Base-by-base conservation (phyloP, 2,113 vertebrate species). In the Excalfactoria chinensis region DNA sequence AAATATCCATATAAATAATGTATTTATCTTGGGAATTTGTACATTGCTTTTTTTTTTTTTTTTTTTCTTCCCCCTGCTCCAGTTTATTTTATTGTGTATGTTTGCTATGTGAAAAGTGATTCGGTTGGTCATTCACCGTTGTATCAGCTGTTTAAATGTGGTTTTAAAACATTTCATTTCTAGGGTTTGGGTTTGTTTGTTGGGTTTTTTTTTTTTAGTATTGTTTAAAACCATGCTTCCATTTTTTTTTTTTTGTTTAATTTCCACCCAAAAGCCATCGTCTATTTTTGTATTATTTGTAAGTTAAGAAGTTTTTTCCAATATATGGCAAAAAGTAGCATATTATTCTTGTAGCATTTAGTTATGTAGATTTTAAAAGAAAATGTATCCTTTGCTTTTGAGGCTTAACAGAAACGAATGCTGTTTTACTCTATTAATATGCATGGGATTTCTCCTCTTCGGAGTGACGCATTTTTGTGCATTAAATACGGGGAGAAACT, bases 251-350 rank as follows among this genome's bases (percentile, higher is more conserved):
- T 51, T 51, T 98, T 41, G 10, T 41, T 41, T 97, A 97, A 96
- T 97, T 98, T 98, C 98, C 97, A 98, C 97, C 96, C 97, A 96
- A 98, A 98, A 99, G 98, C 98, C 98, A 98, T 99, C 98, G 98
- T 99, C 98, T 99, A 99, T 99, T 99, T 99, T 99, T 99, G 98
- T 99, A 98, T 99, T 98, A 98, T 98, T 99, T 99, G 98, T 99
- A 98, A 99, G 98, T 99, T 99, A 99, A 99, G 98, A 98, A 98
- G 97, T 97, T 98, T 97, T 98, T 98, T 98, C 96, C 98, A 98
- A 98, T 98, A 98, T 98, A 98, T 98, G 98, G 98, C 98, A 98
- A 98, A 98, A 98, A 98, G 98, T 99, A 99, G 98, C 98, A 99
- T 98, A 98, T 98, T 99, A 99, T 99, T 98, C 98, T 97, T 98